A percentile compares a stretch with the other conserved stretches of the same genome.
Conservation (phyloP, 2,888 invertebrate species). For the Aphrophora alni region DNA sequence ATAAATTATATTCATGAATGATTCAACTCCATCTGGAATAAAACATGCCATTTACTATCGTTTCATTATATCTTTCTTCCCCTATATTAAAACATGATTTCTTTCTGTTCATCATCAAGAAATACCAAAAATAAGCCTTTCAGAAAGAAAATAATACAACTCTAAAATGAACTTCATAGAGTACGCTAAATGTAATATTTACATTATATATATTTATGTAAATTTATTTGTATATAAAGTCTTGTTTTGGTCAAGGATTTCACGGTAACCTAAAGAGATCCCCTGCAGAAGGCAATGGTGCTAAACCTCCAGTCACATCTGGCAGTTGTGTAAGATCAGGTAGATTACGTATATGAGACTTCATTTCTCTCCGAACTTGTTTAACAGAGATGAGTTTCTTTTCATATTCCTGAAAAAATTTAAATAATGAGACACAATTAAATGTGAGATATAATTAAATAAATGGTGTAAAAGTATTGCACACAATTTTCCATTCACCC, state of each 20-base stretch:
- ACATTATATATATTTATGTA: background rate
- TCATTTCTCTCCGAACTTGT: constrained; percentile 85
- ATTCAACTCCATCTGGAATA: background rate
- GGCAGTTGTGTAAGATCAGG: constrained; percentile 93
- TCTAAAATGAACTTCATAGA: background rate
- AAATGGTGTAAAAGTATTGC: no score
- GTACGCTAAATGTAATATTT: background rate
- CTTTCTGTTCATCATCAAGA: constrained; percentile 4
- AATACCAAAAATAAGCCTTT: background rate
- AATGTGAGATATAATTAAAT: no score
- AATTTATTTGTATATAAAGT: background rate
- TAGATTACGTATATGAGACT: constrained; percentile 90
- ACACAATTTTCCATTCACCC: no score
- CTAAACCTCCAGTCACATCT: constrained; percentile 89
- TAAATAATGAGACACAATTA: no score
- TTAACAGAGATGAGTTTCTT: constrained; percentile 87
- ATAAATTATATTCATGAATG: no score
- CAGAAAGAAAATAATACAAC: background rate
- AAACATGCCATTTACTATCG: background rate
- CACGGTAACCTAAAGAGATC: constrained; percentile 80
- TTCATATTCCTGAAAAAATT: constrained; percentile 84
- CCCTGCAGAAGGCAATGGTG: constrained; percentile 93
- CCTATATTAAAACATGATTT: background rate
- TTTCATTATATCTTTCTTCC: background rate
- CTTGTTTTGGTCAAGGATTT: background rate